Evolutionary conservation across 2,888 invertebrate species (phyloP).

Genomic region (Stramonita haemastoma): DNA sequence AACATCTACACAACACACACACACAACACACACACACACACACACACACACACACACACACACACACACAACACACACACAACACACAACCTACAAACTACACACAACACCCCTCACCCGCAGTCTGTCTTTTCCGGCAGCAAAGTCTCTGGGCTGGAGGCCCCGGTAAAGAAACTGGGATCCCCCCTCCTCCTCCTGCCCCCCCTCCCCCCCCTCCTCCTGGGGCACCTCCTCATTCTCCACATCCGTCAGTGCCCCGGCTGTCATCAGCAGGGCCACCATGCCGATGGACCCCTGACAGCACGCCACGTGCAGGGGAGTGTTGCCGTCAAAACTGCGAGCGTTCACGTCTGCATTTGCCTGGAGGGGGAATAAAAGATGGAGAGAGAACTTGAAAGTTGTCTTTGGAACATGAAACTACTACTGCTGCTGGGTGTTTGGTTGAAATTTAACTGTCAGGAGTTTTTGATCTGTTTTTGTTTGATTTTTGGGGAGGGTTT

Average conservation of each 20-base stretch:
- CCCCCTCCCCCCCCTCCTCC: neutral
- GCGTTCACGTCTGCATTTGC: conserved; percentile 69
- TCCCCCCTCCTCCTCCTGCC: neutral
- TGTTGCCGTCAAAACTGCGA: conserved; percentile 74
- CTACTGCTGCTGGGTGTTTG: no score
- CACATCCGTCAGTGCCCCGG: conserved; percentile 72
- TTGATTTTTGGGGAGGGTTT: no score
- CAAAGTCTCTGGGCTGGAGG: conserved; percentile 59
- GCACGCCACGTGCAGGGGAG: conserved; percentile 74
- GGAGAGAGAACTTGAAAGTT: no score
- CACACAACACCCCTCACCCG: neutral
- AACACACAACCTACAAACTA: no score
- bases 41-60: no score
- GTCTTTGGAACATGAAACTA: no score
- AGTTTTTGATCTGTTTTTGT: no score
- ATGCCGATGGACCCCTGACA: conserved; percentile 68
- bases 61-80: no score
- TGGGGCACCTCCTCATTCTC: conserved; percentile 66
- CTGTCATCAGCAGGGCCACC: conserved; percentile 74
- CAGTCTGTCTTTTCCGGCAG: conserved; percentile 67
- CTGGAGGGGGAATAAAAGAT: conserved; percentile 52
- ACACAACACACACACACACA: no score
- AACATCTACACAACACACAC: no score
- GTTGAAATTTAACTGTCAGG: no score
- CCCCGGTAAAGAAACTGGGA: conserved; percentile 40